Conservation (phyloP, 2,888 invertebrate species). For the Creontiades dilutus region DNA sequence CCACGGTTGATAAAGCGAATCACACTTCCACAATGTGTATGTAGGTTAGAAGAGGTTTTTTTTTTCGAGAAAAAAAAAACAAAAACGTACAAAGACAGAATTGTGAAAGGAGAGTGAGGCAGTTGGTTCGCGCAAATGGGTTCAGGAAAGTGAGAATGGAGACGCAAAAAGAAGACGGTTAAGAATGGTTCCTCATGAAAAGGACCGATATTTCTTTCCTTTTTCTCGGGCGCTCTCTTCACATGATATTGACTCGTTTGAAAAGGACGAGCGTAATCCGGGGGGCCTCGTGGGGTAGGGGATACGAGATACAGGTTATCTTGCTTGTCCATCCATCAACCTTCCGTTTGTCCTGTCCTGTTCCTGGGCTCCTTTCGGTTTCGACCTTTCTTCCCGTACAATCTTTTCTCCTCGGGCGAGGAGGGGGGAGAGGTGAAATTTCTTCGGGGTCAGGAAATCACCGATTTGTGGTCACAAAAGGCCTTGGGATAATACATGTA, state of each 20-base stretch:
- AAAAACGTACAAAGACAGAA: background rate
- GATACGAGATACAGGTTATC: slow-evolving; percentile 56
- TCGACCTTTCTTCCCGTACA: slow-evolving; percentile 9
- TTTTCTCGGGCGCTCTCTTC: background rate
- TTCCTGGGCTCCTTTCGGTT: slow-evolving; percentile 6
- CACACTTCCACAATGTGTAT: slow-evolving; percentile 2
- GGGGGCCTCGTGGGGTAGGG: background rate
- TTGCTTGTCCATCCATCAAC: slow-evolving; percentile 56
- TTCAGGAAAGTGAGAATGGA: slow-evolving; percentile 18
- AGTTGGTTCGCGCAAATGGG: slow-evolving; percentile 49
- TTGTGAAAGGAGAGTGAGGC: background rate
- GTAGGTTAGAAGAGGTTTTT: background rate
- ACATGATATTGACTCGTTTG: slow-evolving; percentile 58
- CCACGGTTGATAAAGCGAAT: background rate
- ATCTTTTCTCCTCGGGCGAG: background rate
- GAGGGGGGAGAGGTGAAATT: background rate
- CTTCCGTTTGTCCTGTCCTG: slow-evolving; percentile 45
- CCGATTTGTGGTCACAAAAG: slow-evolving; percentile 17
- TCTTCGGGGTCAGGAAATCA: slow-evolving; percentile 2
- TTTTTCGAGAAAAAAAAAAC: background rate
- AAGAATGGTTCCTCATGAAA: slow-evolving; percentile 49
- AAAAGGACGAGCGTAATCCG: slow-evolving; percentile 41
- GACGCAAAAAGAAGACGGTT: slow-evolving; percentile 38
- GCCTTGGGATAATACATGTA: background rate
- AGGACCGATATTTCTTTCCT: slow-evolving; percentile 44